A percentile compares a stretch with the other conserved stretches of the same genome.
Evolutionary conservation across 2,113 vertebrate genomes (phyloP).

Genomic region (Phaethornis superciliosus): DNA sequence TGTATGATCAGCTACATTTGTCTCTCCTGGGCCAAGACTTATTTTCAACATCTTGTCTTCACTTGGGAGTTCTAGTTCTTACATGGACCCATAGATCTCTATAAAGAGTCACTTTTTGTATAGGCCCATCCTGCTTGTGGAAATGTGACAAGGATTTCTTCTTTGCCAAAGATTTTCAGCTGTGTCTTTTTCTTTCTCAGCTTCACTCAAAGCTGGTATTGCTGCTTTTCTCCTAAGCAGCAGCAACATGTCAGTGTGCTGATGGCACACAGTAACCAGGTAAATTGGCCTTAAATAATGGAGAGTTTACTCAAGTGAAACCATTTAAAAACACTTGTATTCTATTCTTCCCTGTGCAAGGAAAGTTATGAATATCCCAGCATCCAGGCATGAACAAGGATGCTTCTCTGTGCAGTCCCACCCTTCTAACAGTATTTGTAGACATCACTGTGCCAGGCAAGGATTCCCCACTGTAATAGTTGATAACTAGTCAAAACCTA

Average conservation of each 20-base stretch:
- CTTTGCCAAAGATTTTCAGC: neutral
- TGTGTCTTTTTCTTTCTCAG: neutral
- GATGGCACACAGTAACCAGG: neutral
- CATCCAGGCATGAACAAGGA: neutral
- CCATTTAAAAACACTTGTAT: neutral
- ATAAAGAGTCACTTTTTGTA: neutral
- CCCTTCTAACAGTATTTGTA: neutral
- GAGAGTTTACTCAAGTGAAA: neutral
- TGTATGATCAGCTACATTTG: neutral
- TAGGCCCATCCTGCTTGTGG: neutral
- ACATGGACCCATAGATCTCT: neutral
- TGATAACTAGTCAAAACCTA: neutral
- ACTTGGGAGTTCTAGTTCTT: neutral
- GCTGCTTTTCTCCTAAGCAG: neutral
- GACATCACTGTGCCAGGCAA: neutral
- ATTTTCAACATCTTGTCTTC: neutral
- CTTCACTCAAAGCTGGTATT: neutral
- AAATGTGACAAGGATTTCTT: neutral
- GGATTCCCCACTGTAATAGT: neutral
- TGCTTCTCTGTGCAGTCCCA: neutral
- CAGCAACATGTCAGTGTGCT: neutral
- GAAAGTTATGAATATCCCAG: neutral
- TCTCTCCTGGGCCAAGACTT: neutral
- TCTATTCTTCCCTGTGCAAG: neutral
- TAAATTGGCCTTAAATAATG: neutral